phyloP scores from a whole-genome alignment of 2,888 invertebrate species.

The Alsophila aescularia region DNA sequence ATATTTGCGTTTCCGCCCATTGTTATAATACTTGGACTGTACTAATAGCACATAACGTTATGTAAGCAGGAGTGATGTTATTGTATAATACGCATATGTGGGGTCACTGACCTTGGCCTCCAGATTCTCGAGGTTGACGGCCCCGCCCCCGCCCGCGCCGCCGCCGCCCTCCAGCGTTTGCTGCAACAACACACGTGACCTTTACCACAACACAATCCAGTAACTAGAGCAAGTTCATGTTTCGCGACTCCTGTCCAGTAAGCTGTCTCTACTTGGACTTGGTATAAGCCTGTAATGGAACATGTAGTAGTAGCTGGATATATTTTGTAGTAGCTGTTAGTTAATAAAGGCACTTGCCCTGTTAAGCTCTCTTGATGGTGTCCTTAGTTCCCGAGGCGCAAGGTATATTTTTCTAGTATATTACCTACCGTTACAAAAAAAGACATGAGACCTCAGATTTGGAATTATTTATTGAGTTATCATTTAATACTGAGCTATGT shows the following conservation, averaged over 20 bases:
- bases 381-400: no score
- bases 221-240: conserved; percentile 19
- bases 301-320: no score
- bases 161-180: conserved; percentile 77
- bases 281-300: no score
- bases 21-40: conserved; percentile 23
- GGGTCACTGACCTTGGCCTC: conserved; percentile 89
- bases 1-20: conserved; percentile 34
- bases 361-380: no score
- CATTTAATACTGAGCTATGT: no score
- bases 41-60: conserved; percentile 22
- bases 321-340: no score
- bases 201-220: conserved; percentile 21
- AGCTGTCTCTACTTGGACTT: no score
- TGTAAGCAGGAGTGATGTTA: conserved; percentile 27
- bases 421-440: no score
- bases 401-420: no score
- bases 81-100: conserved; percentile 24
- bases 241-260: background rate
- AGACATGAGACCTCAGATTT: no score
- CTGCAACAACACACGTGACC: conserved; percentile 65
- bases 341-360: no score
- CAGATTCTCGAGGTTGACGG: conserved; percentile 90
- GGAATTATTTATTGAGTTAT: no score
- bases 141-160: conserved; percentile 72